Percentiles rank a stretch among this genome's conserved stretches.
phyloP scores from a whole-genome alignment of 2,888 invertebrate species.

The Muscina levida region DNA sequence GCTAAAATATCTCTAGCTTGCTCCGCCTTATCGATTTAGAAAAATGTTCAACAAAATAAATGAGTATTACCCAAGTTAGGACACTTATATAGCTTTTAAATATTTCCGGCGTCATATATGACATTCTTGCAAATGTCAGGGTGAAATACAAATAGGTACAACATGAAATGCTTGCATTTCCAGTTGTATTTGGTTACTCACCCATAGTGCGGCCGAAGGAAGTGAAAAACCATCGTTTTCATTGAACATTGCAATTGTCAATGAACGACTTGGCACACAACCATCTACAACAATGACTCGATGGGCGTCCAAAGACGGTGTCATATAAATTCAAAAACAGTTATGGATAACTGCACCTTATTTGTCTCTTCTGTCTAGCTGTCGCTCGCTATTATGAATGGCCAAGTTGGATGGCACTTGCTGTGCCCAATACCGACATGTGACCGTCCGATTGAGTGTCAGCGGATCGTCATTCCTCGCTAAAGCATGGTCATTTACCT shows the following conservation, averaged over 20 bases:
- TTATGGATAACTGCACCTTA: slow-evolving; percentile 13
- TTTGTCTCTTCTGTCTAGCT: background rate
- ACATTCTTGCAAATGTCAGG: no score
- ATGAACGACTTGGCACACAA: background rate
- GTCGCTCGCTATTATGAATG: slow-evolving; percentile 10
- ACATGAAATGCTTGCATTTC: no score
- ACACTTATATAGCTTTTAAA: no score
- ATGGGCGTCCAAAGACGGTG: background rate
- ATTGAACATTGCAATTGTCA: background rate
- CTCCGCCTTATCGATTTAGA: no score
- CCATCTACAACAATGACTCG: background rate
- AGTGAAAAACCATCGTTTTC: background rate
- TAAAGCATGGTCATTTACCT: no score
- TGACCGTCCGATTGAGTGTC: background rate
- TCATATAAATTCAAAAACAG: slow-evolving; percentile 8
- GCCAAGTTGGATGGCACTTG: background rate
- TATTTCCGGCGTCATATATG: no score
- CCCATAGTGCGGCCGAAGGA: background rate
- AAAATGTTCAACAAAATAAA: no score
- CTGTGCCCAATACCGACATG: slow-evolving; percentile 7
- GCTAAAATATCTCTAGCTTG: no score
- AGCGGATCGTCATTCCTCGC: background rate
- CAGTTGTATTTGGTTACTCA: background rate
- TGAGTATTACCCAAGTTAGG: no score
- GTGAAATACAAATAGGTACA: no score